These are phyloP conservation scores for Epinephelus lanceolatus DNA, from an alignment of 2,113 vertebrate species.

Conservation along the genomic window DNA sequence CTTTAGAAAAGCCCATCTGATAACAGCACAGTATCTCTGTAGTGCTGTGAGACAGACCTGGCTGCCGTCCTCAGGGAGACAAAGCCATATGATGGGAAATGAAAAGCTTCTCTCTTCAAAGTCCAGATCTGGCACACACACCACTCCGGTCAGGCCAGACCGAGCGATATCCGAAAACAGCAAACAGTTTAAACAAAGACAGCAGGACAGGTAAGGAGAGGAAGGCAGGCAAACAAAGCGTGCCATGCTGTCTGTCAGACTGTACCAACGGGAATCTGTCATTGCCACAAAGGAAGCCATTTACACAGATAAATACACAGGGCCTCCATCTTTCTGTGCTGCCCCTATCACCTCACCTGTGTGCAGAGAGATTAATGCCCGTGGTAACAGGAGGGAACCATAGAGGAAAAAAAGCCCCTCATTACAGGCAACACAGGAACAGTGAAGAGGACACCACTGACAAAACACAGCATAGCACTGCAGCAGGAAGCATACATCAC, in stretches of 20 bases:
- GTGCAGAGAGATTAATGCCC: slow-evolving; percentile 41
- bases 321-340: slow-evolving; percentile 5
- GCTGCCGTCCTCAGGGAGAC: slow-evolving; percentile 16
- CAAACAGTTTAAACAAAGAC: slow-evolving; percentile 5
- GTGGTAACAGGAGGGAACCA: slow-evolving; percentile 22
- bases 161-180: slow-evolving; percentile 21
- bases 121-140: slow-evolving; percentile 10
- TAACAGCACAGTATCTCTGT: slow-evolving; percentile 24
- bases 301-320: slow-evolving; percentile 30
- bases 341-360: slow-evolving; percentile 12
- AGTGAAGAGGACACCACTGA: slow-evolving; percentile 9
- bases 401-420: slow-evolving; percentile 36
- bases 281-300: slow-evolving; percentile 27
- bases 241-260: not conserved
- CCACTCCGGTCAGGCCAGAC: not conserved
- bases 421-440: slow-evolving; percentile 36
- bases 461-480: slow-evolving; percentile 24
- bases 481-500: slow-evolving; percentile 13
- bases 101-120: slow-evolving; percentile 28
- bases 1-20: not conserved
- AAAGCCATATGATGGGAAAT: slow-evolving; percentile 38
- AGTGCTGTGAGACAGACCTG: not conserved
- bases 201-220: slow-evolving; percentile 5
- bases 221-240: slow-evolving; percentile 9
- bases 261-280: not conserved